Base-by-base conservation (phyloP, 2,888 invertebrate species). In the Blastobasis lacticolella region DNA sequence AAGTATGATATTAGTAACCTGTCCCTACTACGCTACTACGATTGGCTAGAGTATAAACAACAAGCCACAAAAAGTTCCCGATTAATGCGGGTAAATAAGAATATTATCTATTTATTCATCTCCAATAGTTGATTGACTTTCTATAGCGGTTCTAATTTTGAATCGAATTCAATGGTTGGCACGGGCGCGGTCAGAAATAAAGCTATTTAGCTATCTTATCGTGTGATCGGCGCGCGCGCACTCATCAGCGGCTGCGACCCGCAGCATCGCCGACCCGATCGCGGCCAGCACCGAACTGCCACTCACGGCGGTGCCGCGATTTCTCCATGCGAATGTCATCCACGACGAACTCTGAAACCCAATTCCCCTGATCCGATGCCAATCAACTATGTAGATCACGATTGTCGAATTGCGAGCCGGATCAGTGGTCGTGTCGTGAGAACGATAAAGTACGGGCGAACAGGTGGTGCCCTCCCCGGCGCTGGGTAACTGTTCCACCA, bases 361-460 rank as follows among this genome's bases (percentile, higher is more conserved):
- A 80, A 81, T 85, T 84, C 73, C 69, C 67, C 75, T 70, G 77
- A 87, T 81, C 81, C 79, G 81, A 77, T 69, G 73, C 82, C 80
- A 86, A 88, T 87, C 86, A 79, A 71, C 75, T 77, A 85, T 84
- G 81, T 87, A 79, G 88, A 84, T 80, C 83, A 80, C 71, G 72
- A 85, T 82, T 75, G 78, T 73, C 77, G 77, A 78, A 77, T 75
- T 72, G 77, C 73, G 64, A 66, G 62, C 69, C 73, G 73, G 71
- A 75, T 76, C 78, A 71, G 71, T 67, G 80, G 69, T 74, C 69
- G 73, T 76, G 78, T 80, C 86, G 85, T 88, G 87, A 86, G 87
- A 88, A 86, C 80, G 79, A 78, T 79, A 79, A 74, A 73, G 76
- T 75, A 79, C 76, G 64, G 58, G 57, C 54, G 70, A 71, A 71